Conservation (phyloP, 2,113 vertebrate species). For the Syngnathus floridae region DNA sequence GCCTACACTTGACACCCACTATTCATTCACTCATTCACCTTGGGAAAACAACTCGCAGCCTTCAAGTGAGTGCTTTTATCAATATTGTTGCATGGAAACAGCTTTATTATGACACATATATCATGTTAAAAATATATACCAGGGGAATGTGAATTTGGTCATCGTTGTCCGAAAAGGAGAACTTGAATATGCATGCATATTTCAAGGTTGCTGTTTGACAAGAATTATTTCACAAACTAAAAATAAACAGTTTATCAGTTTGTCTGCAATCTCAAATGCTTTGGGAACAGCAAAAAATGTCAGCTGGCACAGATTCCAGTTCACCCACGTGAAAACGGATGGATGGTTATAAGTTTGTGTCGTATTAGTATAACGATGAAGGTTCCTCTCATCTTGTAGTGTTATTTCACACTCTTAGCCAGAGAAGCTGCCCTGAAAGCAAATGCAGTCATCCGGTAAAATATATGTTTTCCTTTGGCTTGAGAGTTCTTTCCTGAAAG, state of each 20-base stretch:
- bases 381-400: not conserved
- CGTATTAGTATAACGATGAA: not conserved
- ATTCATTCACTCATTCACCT: not conserved
- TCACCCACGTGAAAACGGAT: too few species aligned
- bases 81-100: not conserved
- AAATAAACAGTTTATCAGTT: not conserved
- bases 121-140: not conserved
- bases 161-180: not conserved
- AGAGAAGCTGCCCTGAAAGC: not conserved
- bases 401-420: slow-evolving; percentile 4
- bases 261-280: too few species aligned
- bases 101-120: not conserved
- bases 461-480: slow-evolving; percentile 4
- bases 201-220: not conserved
- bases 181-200: not conserved
- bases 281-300: not conserved
- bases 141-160: not conserved
- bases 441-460: slow-evolving; percentile 10
- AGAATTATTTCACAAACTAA: not conserved
- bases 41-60: not conserved
- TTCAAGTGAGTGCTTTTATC: not conserved
- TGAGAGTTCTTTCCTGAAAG: slow-evolving; percentile 19
- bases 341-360: not conserved
- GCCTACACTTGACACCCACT: not conserved
- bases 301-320: not conserved